Conservation (phyloP, 2,113 vertebrate species). For the Camelus bactrianus region DNA sequence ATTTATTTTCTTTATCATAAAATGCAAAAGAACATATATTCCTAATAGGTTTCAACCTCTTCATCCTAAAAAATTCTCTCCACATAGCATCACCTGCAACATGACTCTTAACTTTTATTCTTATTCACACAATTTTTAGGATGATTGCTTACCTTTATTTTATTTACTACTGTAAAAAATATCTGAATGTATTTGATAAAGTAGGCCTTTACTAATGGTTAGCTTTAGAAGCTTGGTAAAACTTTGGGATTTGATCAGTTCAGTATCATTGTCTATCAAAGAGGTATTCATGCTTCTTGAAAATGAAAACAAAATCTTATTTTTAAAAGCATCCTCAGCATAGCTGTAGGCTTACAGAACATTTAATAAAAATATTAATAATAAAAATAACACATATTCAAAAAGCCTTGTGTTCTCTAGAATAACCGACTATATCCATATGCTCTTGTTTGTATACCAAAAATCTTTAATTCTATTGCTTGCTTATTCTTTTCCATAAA, state of each 20-base stretch:
- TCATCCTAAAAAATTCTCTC: background rate
- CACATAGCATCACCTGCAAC: background rate
- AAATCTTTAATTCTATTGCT: background rate
- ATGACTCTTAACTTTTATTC: background rate
- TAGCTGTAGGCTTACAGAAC: background rate
- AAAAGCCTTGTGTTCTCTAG: background rate
- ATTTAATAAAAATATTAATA: background rate
- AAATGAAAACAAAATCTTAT: background rate
- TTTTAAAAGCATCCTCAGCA: background rate
- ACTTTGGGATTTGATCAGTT: background rate
- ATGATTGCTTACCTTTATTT: background rate
- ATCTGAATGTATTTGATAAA: constrained; percentile 1
- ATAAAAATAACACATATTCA: background rate
- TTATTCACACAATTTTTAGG: background rate
- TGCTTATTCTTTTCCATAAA: background rate
- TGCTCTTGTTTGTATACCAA: background rate
- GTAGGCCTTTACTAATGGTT: background rate
- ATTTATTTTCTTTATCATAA: background rate
- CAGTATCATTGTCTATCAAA: background rate
- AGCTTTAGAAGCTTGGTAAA: background rate
- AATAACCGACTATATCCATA: background rate
- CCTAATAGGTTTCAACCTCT: background rate
- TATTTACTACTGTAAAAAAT: background rate
- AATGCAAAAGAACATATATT: background rate
- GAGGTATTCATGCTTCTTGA: background rate